These are phyloP conservation scores for Actinemys pallida DNA, from an alignment of 2,113 vertebrate genomes.

Conservation along the genomic window DNA sequence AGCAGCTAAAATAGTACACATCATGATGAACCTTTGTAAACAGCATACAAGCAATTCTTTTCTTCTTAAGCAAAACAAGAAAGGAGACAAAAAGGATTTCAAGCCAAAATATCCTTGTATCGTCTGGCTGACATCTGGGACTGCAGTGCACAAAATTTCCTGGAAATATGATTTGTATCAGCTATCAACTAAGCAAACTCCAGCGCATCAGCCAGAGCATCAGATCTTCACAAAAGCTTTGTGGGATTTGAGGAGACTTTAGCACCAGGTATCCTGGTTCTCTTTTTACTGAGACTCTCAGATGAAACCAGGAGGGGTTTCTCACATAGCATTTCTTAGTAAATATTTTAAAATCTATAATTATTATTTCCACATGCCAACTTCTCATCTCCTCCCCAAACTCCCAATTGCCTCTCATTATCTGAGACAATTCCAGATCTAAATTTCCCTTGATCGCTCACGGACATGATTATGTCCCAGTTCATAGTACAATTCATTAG, in stretches of 20 bases:
- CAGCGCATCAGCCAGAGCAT: slow-evolving; percentile 23
- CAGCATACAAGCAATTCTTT: slow-evolving; percentile 57
- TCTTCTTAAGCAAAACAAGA: slow-evolving; percentile 66
- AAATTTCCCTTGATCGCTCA: slow-evolving; percentile 75
- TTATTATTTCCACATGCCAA: slow-evolving; percentile 73
- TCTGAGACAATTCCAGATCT: slow-evolving; percentile 67
- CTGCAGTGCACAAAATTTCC: slow-evolving; percentile 34
- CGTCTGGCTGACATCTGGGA: slow-evolving; percentile 56
- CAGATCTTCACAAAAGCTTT: slow-evolving; percentile 56
- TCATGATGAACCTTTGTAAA: slow-evolving; percentile 68
- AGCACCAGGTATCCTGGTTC: slow-evolving; percentile 64
- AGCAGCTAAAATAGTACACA: slow-evolving; percentile 73
- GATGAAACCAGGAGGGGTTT: slow-evolving; percentile 42
- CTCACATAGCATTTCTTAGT: slow-evolving; percentile 28
- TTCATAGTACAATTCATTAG: slow-evolving; percentile 75
- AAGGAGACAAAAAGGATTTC: slow-evolving; percentile 50
- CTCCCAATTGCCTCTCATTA: slow-evolving; percentile 74
- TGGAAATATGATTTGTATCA: slow-evolving; percentile 52
- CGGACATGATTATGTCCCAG: slow-evolving; percentile 73
- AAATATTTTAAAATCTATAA: slow-evolving; percentile 77
- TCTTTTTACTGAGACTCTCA: slow-evolving; percentile 8
- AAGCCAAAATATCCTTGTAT: slow-evolving; percentile 59
- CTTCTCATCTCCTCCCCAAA: slow-evolving; percentile 53
- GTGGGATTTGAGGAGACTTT: slow-evolving; percentile 65
- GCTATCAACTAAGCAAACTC: slow-evolving; percentile 50